Evolutionary conservation across 1,140 invertebrate species (phyloP).

Genomic region (Pseudomyrmex dendroicus): DNA sequence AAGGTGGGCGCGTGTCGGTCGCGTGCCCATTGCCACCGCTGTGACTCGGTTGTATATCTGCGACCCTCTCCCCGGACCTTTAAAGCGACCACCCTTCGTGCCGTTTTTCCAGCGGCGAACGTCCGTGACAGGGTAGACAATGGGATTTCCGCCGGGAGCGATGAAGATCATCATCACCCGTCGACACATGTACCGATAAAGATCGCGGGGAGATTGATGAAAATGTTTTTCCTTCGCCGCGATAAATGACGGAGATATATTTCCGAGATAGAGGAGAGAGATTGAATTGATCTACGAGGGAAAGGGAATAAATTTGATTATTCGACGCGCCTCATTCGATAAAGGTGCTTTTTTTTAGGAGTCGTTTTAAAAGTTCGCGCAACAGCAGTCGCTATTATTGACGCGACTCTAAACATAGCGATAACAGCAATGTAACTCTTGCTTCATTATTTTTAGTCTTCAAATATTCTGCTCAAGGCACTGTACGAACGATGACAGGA

Average conservation of each 20-base stretch:
- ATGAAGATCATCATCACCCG: conserved; percentile 40
- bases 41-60: conserved; percentile 75
- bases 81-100: conserved; percentile 49
- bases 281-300: conserved; percentile 3
- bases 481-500: not conserved
- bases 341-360: not conserved
- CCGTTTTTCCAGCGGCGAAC: conserved; percentile 63
- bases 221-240: not conserved
- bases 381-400: not conserved
- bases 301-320: not conserved
- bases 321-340: not conserved
- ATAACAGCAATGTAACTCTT: too few species aligned
- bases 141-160: conserved; percentile 22
- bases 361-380: not conserved
- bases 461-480: too few species aligned
- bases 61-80: conserved; percentile 69
- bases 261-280: not conserved
- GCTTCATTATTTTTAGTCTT: too few species aligned
- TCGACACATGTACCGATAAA: conserved; percentile 52
- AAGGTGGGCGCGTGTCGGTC: conserved; percentile 79
- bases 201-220: conserved; percentile 27
- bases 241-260: conserved; percentile 1
- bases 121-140: conserved; percentile 40
- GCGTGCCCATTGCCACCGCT: conserved; percentile 78
- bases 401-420: not conserved